phyloP scores from a whole-genome alignment of 2,113 vertebrate genomes.

The Leucosticte australis region DNA sequence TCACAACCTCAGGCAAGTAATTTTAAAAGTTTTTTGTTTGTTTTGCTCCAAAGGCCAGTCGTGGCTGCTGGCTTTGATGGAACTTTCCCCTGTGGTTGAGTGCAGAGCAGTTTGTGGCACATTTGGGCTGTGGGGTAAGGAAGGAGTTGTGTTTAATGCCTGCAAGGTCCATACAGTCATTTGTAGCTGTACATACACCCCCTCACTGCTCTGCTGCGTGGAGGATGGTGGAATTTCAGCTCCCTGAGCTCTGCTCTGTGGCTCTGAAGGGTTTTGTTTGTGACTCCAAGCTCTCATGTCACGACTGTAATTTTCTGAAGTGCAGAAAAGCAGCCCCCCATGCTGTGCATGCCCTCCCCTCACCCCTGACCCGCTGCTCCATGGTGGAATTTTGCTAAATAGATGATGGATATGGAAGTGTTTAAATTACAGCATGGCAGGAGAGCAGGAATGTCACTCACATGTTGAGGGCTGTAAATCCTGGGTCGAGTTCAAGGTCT shows the following conservation, averaged over 20 bases:
- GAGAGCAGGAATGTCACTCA: background rate
- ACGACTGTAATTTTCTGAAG: background rate
- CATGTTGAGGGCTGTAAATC: background rate
- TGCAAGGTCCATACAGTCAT: rapidly evolving
- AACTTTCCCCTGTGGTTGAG: background rate
- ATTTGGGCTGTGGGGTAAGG: background rate
- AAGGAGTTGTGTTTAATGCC: background rate
- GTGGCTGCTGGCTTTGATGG: background rate
- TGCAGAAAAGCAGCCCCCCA: background rate
- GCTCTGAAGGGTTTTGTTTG: background rate
- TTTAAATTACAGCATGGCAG: background rate
- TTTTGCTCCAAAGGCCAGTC: background rate
- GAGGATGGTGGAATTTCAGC: background rate
- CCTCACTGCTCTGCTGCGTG: background rate
- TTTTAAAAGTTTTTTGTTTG: background rate
- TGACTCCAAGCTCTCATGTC: background rate
- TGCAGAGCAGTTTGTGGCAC: background rate
- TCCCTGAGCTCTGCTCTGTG: background rate
- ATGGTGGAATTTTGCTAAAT: background rate
- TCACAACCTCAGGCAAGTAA: background rate
- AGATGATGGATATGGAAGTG: background rate
- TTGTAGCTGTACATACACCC: background rate
- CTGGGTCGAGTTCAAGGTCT: background rate
- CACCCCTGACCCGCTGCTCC: background rate
- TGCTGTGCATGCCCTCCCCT: background rate